Evolutionary conservation across 1,140 invertebrate species (phyloP).

Genomic region (Ips typographus): DNA sequence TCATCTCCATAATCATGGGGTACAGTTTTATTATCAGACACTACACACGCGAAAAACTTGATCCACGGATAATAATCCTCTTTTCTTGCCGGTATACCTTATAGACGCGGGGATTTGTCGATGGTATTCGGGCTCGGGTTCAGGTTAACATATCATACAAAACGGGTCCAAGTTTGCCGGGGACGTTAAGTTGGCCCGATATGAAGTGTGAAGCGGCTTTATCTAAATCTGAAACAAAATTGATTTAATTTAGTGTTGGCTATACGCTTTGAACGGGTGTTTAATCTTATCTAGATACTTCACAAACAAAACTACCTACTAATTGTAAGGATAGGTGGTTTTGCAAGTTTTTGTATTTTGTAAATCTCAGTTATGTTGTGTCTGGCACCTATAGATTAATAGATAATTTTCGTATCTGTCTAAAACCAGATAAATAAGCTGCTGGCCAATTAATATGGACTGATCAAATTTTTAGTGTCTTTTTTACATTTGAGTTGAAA

Average conservation of each 20-base stretch:
- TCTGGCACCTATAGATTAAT: neutral
- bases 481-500: no score
- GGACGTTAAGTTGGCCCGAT: neutral
- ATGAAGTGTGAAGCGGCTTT: neutral
- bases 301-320: neutral
- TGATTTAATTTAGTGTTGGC: slow-evolving; percentile 22
- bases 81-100: neutral
- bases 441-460: no score
- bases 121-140: no score
- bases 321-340: neutral
- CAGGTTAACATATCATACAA: no score
- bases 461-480: no score
- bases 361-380: neutral
- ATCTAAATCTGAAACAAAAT: slow-evolving; percentile 29
- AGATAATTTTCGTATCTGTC: neutral
- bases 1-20: slow-evolving; percentile 55
- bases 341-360: neutral
- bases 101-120: neutral
- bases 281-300: slow-evolving; percentile 22
- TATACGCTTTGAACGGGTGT: slow-evolving; percentile 11
- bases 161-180: no score
- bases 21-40: slow-evolving; percentile 40
- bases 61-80: neutral
- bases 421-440: neutral
- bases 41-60: slow-evolving; percentile 43